Conservation (phyloP, 2,797 vertebrate genomes). For the Parauchenoglanis punctatus region DNA sequence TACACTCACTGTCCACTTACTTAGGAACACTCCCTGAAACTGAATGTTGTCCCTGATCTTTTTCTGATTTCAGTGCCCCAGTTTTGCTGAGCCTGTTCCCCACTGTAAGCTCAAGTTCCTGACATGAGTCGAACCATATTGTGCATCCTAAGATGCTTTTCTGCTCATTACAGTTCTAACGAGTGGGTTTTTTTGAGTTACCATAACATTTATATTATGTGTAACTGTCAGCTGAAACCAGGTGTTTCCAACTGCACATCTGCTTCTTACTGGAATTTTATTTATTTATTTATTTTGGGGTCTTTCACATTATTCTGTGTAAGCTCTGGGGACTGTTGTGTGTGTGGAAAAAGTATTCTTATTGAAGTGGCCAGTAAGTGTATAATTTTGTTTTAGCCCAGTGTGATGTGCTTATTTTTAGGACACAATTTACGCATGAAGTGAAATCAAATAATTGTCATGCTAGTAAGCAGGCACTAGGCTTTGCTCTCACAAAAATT, state of each 20-base stretch:
- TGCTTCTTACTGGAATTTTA: neutral
- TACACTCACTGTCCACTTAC: neutral
- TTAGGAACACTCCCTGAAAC: neutral
- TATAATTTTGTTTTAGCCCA: neutral
- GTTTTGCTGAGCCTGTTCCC: neutral
- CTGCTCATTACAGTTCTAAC: neutral
- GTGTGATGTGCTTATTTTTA: neutral
- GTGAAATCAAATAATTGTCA: neutral
- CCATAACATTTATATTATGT: neutral
- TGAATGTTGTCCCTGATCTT: neutral
- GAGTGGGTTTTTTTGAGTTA: neutral
- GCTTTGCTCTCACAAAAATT: neutral
- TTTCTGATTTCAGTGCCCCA: neutral
- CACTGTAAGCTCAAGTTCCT: neutral
- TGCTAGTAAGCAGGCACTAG: neutral
- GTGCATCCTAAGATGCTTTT: neutral
- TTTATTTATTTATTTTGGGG: too few species aligned
- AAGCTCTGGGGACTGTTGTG: neutral
- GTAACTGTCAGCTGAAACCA: neutral
- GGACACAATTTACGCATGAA: neutral
- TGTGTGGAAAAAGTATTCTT: neutral
- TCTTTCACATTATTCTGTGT: neutral
- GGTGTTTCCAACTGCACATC: neutral
- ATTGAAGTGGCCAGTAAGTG: neutral
- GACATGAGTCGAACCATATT: neutral